Conservation (phyloP, 2,888 invertebrate genomes). For the Prenolepis imparis region DNA sequence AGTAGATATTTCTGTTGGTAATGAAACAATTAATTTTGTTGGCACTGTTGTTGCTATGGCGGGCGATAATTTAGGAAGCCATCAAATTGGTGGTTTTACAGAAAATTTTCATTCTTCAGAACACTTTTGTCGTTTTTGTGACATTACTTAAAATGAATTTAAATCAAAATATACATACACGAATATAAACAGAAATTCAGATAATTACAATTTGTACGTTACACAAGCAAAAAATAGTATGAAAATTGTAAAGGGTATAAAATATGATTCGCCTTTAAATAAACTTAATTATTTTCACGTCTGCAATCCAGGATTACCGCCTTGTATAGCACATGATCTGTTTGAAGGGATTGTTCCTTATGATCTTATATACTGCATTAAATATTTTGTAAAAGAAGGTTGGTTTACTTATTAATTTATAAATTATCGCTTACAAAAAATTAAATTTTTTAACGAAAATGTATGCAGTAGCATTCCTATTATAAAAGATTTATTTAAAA, state of each 20-base stretch:
- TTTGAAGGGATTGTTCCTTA: slow-evolving; percentile 66
- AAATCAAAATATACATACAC: slow-evolving; percentile 4
- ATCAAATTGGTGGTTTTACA: background rate
- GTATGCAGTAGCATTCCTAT: background rate
- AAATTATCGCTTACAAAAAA: slow-evolving; percentile 21
- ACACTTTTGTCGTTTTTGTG: slow-evolving; percentile 63
- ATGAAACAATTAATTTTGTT: slow-evolving; percentile 44
- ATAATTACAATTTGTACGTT: background rate
- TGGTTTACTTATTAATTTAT: slow-evolving; percentile 20
- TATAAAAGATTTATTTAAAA: slow-evolving; percentile 5
- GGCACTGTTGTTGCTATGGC: background rate
- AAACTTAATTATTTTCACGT: slow-evolving; percentile 68
- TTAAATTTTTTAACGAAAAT: background rate
- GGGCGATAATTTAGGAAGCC: slow-evolving; percentile 8
- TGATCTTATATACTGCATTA: slow-evolving; percentile 66
- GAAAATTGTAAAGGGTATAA: slow-evolving; percentile 59
- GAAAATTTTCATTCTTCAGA: background rate
- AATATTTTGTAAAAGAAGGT: slow-evolving; percentile 56
- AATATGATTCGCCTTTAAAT: slow-evolving; percentile 67
- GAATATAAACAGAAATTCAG: slow-evolving; percentile 17
- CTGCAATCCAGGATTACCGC: slow-evolving; percentile 64
- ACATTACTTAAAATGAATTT: slow-evolving; percentile 26
- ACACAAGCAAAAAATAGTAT: slow-evolving; percentile 3
- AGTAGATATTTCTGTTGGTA: slow-evolving; percentile 28
- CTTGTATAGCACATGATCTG: slow-evolving; percentile 70